Base-by-base conservation (phyloP, 1,140 invertebrate species). In the Sinella curviseta region DNA sequence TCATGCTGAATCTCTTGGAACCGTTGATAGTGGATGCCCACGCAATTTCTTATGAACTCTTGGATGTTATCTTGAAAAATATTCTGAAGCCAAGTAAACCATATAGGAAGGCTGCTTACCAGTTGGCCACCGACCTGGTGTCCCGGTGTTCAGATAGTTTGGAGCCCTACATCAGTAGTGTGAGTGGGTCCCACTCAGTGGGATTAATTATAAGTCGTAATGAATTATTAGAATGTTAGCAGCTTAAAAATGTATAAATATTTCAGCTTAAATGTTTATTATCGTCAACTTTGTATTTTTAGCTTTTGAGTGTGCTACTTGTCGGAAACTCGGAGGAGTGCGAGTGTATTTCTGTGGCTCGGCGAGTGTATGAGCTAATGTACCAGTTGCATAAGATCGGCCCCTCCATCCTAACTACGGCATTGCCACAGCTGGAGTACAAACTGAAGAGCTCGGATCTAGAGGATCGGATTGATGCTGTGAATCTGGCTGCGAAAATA, bases 341-440 rank as follows among this genome's bases (percentile, higher is more conserved):
- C 88, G 95, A 35, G 88, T 91, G 80, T 96, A 24, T 4, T 26
- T 96, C 83, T 93, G 91, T 81, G 89, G 89, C 77, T 95, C 95
- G 89, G 0, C 31, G 79, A 77, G 81, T 98, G 34, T 98, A 97
- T 87, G 96, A 98, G 87, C 89, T 99, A 74, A 98, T 99, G 83
- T 98, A 98, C 87, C 97, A 99, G 87, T 87, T 99, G 80, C 96
- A 98, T 88, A 92, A 94, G 85, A 97, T 98, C 83, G 96, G 95
- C 86, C 94, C 96, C 0, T 92, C 91, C 84, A 91, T 98, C 31
- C 88, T 99, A 74, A 86, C 95, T 28, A 91, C 95, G 17, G 95
- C 98, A 28, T 87, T 99, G 76, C 97, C 97, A 0, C 97, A 98
- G 86, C 88, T 99, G 28, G 96, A 98, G 85, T 97, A 96, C 85